These are phyloP conservation scores for Indicator maculatus DNA, from an alignment of 2,113 vertebrate species.

Conservation along the genomic window DNA sequence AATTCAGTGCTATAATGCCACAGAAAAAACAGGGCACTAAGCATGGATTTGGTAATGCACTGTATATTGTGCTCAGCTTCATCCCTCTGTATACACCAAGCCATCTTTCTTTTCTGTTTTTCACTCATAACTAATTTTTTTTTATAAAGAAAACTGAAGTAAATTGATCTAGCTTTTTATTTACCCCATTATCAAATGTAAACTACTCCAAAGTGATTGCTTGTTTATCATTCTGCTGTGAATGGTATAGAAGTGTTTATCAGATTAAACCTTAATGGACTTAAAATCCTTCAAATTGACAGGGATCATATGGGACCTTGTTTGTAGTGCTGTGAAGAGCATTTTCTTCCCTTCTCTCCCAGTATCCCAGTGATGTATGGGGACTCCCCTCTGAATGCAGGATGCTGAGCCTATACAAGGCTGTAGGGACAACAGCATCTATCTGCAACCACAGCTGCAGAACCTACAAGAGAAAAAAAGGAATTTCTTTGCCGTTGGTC, in stretches of 20 bases:
- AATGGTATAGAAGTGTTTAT: neutral
- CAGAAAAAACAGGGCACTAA: neutral
- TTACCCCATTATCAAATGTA: neutral
- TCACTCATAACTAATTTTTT: neutral
- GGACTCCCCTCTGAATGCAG: neutral
- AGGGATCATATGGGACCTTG: neutral
- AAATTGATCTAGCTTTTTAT: neutral
- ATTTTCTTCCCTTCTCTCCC: neutral
- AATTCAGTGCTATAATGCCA: constrained; percentile 51
- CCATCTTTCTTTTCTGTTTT: neutral
- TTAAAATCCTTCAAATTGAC: neutral
- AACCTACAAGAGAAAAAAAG: neutral
- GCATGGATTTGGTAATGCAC: neutral
- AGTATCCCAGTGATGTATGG: neutral
- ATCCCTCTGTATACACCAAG: neutral
- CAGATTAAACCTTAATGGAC: neutral
- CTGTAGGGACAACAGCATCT: neutral
- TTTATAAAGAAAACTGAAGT: neutral
- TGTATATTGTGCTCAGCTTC: neutral
- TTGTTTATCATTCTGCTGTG: neutral
- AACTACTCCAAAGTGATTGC: fast-evolving
- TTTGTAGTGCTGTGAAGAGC: neutral
- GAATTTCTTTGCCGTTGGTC: neutral
- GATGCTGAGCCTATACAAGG: neutral
- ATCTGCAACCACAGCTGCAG: neutral